phyloP scores from a whole-genome alignment of 2,888 invertebrate species.

The Eristalinus sepulchralis region DNA sequence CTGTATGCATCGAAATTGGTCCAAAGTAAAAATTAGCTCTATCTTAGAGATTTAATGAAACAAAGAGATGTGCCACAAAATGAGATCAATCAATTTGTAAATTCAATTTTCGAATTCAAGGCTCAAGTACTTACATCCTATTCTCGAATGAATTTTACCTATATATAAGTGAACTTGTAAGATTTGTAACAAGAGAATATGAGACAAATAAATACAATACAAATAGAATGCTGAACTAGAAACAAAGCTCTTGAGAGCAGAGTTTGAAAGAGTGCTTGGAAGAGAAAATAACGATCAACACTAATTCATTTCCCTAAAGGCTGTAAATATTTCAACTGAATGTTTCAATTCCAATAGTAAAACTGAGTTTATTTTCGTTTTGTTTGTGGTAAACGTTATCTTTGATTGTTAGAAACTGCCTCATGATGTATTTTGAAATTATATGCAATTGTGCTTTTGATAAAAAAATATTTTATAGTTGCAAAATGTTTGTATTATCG shows the following conservation, averaged over 20 bases:
- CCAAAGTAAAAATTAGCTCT: no score
- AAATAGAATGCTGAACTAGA: not conserved
- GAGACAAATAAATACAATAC: no score
- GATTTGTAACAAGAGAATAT: no score
- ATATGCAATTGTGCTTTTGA: not conserved
- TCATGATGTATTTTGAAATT: not conserved
- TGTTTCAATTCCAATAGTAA: not conserved
- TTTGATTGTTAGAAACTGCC: no score
- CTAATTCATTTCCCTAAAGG: not conserved
- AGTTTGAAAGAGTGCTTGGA: not conserved
- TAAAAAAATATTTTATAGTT: not conserved
- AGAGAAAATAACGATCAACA: not conserved
- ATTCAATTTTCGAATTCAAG: not conserved
- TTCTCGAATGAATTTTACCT: no score
- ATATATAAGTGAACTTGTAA: no score
- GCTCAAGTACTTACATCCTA: no score
- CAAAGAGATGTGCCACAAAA: no score
- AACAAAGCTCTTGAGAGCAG: not conserved
- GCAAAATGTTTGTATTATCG: not conserved
- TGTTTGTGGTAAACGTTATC: not conserved
- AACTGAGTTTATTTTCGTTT: not conserved
- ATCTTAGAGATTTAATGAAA: no score
- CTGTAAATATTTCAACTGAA: not conserved
- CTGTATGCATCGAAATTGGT: no score
- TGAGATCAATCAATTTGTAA: no score